phyloP scores from a whole-genome alignment of 2,888 invertebrate species.

The Monochamus alternatus region DNA sequence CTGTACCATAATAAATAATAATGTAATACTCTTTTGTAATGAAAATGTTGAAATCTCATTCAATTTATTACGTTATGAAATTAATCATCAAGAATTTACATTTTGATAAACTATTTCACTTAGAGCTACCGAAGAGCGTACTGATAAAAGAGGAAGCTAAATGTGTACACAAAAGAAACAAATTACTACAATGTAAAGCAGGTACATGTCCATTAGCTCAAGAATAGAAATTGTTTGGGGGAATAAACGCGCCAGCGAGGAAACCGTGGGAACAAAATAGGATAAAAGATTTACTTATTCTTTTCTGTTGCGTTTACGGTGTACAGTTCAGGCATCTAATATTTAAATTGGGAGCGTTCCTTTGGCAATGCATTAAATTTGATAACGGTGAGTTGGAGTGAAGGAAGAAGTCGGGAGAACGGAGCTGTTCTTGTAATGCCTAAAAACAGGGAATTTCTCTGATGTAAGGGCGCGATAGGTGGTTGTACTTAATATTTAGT shows the following conservation, averaged over 20 bases:
- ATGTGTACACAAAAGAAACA: constrained; percentile 4
- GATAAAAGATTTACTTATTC: constrained; percentile 21
- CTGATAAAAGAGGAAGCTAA: neutral
- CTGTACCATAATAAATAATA: too few relatives aligned
- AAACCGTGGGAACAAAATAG: constrained; percentile 4
- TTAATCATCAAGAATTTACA: too few relatives aligned
- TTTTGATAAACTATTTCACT: neutral
- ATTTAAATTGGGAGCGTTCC: constrained; percentile 50
- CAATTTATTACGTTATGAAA: too few relatives aligned
- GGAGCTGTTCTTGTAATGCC: constrained; percentile 34
- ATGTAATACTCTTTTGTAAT: too few relatives aligned
- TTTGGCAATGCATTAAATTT: constrained; percentile 52
- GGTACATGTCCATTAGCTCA: constrained; percentile 4
- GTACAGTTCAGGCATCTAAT: constrained; percentile 39
- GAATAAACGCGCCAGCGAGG: neutral
- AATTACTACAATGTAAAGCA: constrained; percentile 9
- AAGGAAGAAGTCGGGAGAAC: constrained; percentile 39
- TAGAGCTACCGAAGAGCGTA: neutral
- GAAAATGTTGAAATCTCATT: too few relatives aligned
- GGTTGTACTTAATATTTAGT: constrained; percentile 30
- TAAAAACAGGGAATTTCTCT: constrained; percentile 35
- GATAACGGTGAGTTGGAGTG: constrained; percentile 42
- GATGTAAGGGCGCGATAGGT: constrained; percentile 26
- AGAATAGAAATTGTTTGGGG: constrained; percentile 4
- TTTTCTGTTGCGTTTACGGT: constrained; percentile 31